Percentiles rank a stretch among this genome's conserved stretches.
These are phyloP conservation scores for Drosophila pandora DNA, from an alignment of 1,140 invertebrate species.

Conservation along the genomic window DNA sequence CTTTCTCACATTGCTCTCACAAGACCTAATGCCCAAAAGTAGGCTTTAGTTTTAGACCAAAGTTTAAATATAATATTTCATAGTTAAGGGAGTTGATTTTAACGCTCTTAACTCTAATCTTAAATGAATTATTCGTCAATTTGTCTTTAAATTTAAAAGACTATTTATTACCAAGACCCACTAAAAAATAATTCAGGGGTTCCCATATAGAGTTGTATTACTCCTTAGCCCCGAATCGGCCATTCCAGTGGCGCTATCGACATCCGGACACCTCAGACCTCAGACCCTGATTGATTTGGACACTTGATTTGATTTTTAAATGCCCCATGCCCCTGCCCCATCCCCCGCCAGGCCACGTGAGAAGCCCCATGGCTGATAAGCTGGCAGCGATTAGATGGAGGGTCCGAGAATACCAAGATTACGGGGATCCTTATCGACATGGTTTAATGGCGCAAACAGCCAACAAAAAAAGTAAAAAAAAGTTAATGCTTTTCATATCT, in stretches of 20 bases:
- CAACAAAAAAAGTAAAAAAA: too few species aligned
- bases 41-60: too few species aligned
- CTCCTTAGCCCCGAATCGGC: too few species aligned
- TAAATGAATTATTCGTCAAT: too few species aligned
- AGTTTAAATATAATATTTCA: too few species aligned
- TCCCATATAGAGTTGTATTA: not conserved
- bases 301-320: slow-evolving; percentile 2
- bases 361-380: not conserved
- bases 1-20: too few species aligned
- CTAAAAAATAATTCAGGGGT: not conserved
- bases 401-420: slow-evolving; percentile 1
- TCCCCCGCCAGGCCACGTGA: not conserved
- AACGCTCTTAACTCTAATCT: too few species aligned
- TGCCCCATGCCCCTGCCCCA: not conserved
- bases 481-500: slow-evolving; percentile 3
- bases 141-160: too few species aligned
- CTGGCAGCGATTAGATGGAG: not conserved
- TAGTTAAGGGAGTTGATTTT: too few species aligned
- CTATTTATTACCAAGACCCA: too few species aligned
- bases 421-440: slow-evolving; percentile 4
- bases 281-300: not conserved
- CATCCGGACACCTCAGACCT: not conserved
- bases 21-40: too few species aligned
- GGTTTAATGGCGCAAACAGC: not conserved
- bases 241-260: not conserved